Percentiles rank a stretch among this genome's conserved stretches.
Evolutionary conservation across 1,140 invertebrate genomes (phyloP).

Genomic region (Agraylea sexmaculata): DNA sequence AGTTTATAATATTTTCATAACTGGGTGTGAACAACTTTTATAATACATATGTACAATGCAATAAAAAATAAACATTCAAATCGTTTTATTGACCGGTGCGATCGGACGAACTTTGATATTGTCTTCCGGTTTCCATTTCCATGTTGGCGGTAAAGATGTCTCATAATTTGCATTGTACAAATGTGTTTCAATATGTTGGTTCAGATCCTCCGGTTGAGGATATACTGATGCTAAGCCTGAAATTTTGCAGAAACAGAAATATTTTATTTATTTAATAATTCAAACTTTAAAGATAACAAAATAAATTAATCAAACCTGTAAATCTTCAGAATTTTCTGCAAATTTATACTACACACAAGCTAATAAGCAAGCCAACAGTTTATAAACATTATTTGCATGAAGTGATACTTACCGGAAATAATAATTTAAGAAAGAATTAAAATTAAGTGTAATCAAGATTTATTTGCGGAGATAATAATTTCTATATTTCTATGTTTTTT

Average conservation of each 20-base stretch:
- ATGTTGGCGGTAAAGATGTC: conserved; percentile 59
- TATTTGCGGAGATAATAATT: too few relatives aligned
- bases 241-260: conserved; percentile 16
- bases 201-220: conserved; percentile 68
- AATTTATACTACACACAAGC: not conserved
- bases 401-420: not conserved
- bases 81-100: conserved; percentile 37
- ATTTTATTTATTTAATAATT: not conserved
- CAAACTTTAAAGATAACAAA: conserved; percentile 1
- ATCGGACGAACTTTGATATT: conserved; percentile 41
- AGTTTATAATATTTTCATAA: too few relatives aligned
- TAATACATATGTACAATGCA: too few relatives aligned
- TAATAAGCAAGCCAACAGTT: conserved; percentile 10
- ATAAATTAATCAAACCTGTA: conserved; percentile 2
- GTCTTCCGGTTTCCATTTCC: conserved; percentile 53
- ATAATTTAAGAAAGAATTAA: too few relatives aligned
- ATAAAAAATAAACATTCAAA: too few relatives aligned
- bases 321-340: not conserved
- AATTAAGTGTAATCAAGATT: too few relatives aligned
- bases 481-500: too few relatives aligned
- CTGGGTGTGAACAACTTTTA: too few relatives aligned
- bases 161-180: conserved; percentile 74
- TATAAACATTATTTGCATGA: not conserved
- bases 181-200: conserved; percentile 56
- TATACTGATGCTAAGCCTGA: conserved; percentile 74